Conservation (phyloP, 2,113 vertebrate species). For the Thalassarche chlororhynchos region DNA sequence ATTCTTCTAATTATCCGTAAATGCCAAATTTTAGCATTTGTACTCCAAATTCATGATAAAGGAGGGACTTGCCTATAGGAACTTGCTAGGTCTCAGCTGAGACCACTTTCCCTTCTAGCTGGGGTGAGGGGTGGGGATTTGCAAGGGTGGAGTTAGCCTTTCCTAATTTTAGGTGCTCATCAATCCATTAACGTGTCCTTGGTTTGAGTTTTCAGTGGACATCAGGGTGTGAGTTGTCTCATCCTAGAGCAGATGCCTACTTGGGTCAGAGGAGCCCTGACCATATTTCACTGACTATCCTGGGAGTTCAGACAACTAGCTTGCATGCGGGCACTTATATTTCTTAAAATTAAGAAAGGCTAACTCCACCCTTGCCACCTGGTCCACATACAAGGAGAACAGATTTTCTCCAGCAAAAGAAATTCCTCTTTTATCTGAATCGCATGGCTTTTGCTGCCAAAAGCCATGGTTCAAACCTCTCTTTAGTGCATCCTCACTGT, state of each 20-base stretch:
- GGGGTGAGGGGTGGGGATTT: neutral
- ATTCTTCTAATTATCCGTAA: neutral
- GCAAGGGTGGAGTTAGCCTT: neutral
- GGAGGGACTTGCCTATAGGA: neutral
- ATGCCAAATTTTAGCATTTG: neutral
- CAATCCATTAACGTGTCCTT: neutral
- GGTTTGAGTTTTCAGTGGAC: neutral
- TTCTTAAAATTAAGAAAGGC: neutral
- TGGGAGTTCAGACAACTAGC: neutral
- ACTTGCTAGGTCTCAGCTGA: neutral
- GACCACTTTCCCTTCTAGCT: fast-evolving
- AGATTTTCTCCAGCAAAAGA: neutral
- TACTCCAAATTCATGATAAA: neutral
- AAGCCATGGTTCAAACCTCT: neutral
- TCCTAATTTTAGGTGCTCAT: neutral
- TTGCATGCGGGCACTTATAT: fast-evolving
- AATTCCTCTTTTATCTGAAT: neutral
- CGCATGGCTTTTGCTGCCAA: neutral
- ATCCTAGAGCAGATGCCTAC: neutral
- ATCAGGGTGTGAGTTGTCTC: neutral
- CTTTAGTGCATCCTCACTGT: neutral
- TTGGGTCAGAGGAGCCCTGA: neutral
- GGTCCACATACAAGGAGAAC: neutral
- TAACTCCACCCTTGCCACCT: neutral
- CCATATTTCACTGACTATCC: neutral